Evolutionary conservation across 1,140 invertebrate genomes (phyloP).

Genomic region (Meloidogyne hapla): DNA sequence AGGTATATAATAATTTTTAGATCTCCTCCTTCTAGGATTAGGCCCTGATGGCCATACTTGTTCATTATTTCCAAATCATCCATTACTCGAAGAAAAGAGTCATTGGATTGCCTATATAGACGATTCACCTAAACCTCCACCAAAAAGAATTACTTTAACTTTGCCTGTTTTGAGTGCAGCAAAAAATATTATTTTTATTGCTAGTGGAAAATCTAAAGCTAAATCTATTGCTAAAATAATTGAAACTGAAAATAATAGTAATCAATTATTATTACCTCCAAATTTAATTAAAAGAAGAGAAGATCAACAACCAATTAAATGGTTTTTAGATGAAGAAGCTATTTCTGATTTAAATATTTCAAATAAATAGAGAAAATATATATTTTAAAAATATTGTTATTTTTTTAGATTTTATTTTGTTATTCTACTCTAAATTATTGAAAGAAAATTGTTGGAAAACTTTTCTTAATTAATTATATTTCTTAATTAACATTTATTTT

Average conservation of each 20-base stretch:
- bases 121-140: conserved; percentile 93
- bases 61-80: conserved; percentile 88
- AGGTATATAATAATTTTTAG: no score
- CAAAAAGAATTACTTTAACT: conserved; percentile 84
- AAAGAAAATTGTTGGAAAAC: no score
- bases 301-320: conserved; percentile 13
- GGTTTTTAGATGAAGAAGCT: conserved; percentile 24
- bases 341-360: not conserved
- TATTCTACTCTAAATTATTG: no score
- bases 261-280: conserved; percentile 1
- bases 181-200: conserved; percentile 78
- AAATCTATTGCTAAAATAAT: conserved; percentile 68
- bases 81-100: conserved; percentile 68
- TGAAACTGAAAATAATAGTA: not conserved
- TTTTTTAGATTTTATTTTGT: no score
- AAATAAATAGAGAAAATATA: not conserved
- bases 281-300: conserved; percentile 12
- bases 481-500: no score
- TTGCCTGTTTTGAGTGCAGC: conserved; percentile 87
- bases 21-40: conserved; percentile 85
- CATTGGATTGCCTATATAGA: conserved; percentile 79
- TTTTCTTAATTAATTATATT: no score
- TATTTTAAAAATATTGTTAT: no score
- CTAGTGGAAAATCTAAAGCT: conserved; percentile 81
- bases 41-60: conserved; percentile 98